Conservation (phyloP, 2,113 vertebrate species). For the Mustela nigripes region DNA sequence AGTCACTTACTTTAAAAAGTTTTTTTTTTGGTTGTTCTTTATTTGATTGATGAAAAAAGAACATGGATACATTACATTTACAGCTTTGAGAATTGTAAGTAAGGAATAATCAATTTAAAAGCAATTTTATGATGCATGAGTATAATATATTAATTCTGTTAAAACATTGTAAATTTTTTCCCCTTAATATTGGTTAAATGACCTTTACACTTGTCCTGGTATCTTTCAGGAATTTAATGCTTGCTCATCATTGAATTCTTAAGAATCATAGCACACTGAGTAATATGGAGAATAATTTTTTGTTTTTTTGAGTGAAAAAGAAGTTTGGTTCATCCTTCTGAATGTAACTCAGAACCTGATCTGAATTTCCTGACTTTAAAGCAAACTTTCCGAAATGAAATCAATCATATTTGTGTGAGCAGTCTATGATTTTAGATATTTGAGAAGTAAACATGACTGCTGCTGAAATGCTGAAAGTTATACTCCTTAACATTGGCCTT, state of each 20-base stretch:
- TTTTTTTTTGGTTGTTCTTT: neutral
- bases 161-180: neutral
- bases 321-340: neutral
- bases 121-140: neutral
- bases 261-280: neutral
- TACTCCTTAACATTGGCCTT: neutral
- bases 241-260: constrained; percentile 5
- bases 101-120: constrained; percentile 47
- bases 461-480: neutral
- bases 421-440: constrained; percentile 6
- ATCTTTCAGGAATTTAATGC: neutral
- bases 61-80: neutral
- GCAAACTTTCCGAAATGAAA: constrained; percentile 1
- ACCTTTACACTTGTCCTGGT: neutral
- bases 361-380: neutral
- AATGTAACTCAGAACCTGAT: neutral
- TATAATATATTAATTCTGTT: neutral
- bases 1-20: constrained; percentile 7
- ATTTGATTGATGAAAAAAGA: neutral
- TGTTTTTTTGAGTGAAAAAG: constrained; percentile 29
- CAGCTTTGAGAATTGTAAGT: neutral
- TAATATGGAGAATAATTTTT: neutral
- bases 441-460: neutral
- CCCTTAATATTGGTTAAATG: neutral
- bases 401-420: neutral